Conservation (phyloP, 2,888 invertebrate genomes). For the Leptopilina drosophilae region DNA sequence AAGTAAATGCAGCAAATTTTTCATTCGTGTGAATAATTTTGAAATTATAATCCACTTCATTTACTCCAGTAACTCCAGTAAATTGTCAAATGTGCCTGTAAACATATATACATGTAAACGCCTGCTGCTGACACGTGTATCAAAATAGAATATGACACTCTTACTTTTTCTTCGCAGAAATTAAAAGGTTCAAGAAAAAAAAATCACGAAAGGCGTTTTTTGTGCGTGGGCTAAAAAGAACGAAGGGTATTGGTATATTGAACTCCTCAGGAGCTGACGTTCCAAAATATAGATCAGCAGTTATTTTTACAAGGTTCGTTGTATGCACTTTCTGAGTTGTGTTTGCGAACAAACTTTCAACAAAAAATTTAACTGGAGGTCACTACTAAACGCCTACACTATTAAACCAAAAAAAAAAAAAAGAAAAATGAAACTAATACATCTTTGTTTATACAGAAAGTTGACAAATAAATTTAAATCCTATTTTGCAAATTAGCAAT, state of each 20-base stretch:
- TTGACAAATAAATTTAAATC: too few relatives aligned
- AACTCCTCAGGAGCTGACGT: slow-evolving; percentile 59
- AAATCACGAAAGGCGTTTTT: slow-evolving; percentile 24
- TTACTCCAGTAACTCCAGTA: neutral
- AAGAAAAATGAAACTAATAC: neutral
- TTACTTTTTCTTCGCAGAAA: slow-evolving; percentile 9
- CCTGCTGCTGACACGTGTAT: neutral
- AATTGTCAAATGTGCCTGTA: slow-evolving; percentile 6
- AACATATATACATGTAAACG: neutral
- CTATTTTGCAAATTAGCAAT: too few relatives aligned
- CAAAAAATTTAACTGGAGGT: slow-evolving; percentile 4
- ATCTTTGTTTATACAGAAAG: too few relatives aligned
- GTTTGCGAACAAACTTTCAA: slow-evolving; percentile 28
- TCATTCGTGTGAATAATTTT: neutral
- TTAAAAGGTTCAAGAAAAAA: slow-evolving; percentile 4
- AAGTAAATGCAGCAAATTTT: too few relatives aligned
- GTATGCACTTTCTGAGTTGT: slow-evolving; percentile 32
- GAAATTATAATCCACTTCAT: neutral
- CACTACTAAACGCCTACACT: slow-evolving; percentile 9
- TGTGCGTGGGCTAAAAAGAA: slow-evolving; percentile 35
- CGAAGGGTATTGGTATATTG: slow-evolving; percentile 67
- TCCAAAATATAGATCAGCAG: slow-evolving; percentile 59
- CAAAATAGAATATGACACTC: neutral
- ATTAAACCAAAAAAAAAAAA: neutral
- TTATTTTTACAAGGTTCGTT: slow-evolving; percentile 64